A percentile compares a stretch with the other conserved stretches of the same genome.
phyloP scores from a whole-genome alignment of 2,113 vertebrate species.

The Periophthalmodon schlosseri region DNA sequence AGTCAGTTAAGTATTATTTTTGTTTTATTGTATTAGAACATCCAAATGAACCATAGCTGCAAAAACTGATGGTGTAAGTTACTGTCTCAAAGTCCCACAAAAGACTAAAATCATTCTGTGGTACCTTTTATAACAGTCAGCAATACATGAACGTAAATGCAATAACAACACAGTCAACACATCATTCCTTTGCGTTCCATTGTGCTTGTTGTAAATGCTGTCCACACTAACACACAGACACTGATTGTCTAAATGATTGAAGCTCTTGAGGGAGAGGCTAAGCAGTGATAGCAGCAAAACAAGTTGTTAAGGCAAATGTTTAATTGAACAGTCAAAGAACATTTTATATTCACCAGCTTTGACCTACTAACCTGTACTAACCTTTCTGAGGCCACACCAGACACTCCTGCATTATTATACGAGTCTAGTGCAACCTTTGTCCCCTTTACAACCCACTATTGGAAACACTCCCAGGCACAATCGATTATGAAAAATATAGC shows the following conservation, averaged over 20 bases:
- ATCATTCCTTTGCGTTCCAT: constrained; percentile 9
- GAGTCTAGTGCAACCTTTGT: constrained; percentile 6
- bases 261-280: constrained; percentile 25
- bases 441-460: not conserved
- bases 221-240: constrained; percentile 48
- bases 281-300: constrained; percentile 63
- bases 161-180: constrained; percentile 9
- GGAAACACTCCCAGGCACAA: not conserved
- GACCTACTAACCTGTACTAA: constrained; percentile 9
- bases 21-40: constrained; percentile 55
- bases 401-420: constrained; percentile 11
- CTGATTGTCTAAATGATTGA: constrained; percentile 54
- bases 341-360: constrained; percentile 4
- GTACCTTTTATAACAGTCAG: constrained; percentile 14
- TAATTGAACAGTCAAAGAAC: constrained; percentile 40
- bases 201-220: constrained; percentile 27
- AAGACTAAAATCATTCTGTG: constrained; percentile 15
- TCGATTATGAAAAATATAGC: not conserved
- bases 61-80: constrained; percentile 47
- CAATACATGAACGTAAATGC: constrained; percentile 3
- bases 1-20: constrained; percentile 38
- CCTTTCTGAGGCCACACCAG: not conserved
- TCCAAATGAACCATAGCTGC: constrained; percentile 40
- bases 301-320: constrained; percentile 60
- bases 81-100: constrained; percentile 9